These are phyloP conservation scores for Semicossyphus pulcher DNA, from an alignment of 2,113 vertebrate genomes.

Conservation along the genomic window DNA sequence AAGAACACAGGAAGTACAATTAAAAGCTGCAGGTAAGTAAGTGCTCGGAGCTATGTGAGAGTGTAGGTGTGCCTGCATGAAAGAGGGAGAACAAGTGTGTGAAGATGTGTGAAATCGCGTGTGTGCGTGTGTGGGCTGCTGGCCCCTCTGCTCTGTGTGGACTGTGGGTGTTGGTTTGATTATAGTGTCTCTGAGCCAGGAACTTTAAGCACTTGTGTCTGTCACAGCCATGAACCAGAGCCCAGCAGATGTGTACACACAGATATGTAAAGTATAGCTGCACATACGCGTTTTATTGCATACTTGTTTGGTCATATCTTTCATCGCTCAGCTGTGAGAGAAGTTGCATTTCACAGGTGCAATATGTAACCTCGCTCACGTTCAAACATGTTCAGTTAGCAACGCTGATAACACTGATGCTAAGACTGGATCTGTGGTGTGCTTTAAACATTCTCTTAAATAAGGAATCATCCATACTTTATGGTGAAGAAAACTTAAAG, in stretches of 20 bases:
- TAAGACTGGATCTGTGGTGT: no score
- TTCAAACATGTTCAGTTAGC: neutral
- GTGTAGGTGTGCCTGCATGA: slow-evolving; percentile 38
- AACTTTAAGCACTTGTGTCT: slow-evolving; percentile 54
- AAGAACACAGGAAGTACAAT: slow-evolving; percentile 67
- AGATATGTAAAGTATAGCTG: neutral
- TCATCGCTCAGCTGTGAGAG: neutral
- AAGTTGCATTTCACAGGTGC: neutral
- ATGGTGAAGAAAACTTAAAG: no score
- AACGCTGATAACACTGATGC: neutral
- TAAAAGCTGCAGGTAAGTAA: slow-evolving; percentile 69
- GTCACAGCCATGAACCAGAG: slow-evolving; percentile 46
- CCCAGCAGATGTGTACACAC: slow-evolving; percentile 43
- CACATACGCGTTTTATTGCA: neutral
- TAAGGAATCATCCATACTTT: no score
- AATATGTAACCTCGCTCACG: neutral
- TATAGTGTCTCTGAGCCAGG: slow-evolving; percentile 53
- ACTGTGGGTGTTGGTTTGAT: slow-evolving; percentile 75
- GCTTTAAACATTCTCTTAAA: no score
- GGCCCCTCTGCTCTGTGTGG: slow-evolving; percentile 61
- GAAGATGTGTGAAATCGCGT: slow-evolving; percentile 22
- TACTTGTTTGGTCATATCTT: neutral
- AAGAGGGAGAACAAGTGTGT: slow-evolving; percentile 20
- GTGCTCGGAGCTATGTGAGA: slow-evolving; percentile 33
- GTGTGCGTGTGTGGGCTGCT: slow-evolving; percentile 39